phyloP scores from a whole-genome alignment of 2,888 invertebrate genomes.

The Trachelus troglodyta region DNA sequence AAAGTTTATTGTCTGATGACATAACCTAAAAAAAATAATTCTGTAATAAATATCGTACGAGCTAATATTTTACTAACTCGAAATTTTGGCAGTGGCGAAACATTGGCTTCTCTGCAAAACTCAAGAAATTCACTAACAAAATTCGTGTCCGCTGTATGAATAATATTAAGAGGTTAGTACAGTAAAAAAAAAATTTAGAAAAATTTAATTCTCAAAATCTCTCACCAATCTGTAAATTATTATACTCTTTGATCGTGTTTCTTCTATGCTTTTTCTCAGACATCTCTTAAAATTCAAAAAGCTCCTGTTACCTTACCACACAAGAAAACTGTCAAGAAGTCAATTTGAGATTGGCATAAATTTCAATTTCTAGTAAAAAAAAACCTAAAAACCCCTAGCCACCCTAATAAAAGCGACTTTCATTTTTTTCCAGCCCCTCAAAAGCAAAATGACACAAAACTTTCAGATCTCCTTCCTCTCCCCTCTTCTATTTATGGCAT shows the following conservation, averaged over 20 bases:
- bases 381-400: no score
- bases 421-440: not conserved
- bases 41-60: not conserved
- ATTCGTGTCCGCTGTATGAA: conserved; percentile 10
- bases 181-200: not conserved
- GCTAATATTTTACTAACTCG: conserved; percentile 1
- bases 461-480: not conserved
- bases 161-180: not conserved
- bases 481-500: not conserved
- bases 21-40: not conserved
- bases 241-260: not conserved
- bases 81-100: conserved; percentile 25
- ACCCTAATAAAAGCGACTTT: no score
- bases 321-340: not conserved
- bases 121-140: conserved; percentile 22
- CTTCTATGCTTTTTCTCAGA: not conserved
- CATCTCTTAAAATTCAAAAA: not conserved
- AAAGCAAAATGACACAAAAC: not conserved
- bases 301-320: not conserved
- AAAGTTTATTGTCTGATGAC: not conserved
- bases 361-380: not conserved
- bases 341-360: not conserved
- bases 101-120: conserved; percentile 24
- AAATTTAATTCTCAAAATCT: not conserved
- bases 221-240: not conserved